Conservation (phyloP, 2,113 vertebrate species). For the Polypterus bichir region DNA sequence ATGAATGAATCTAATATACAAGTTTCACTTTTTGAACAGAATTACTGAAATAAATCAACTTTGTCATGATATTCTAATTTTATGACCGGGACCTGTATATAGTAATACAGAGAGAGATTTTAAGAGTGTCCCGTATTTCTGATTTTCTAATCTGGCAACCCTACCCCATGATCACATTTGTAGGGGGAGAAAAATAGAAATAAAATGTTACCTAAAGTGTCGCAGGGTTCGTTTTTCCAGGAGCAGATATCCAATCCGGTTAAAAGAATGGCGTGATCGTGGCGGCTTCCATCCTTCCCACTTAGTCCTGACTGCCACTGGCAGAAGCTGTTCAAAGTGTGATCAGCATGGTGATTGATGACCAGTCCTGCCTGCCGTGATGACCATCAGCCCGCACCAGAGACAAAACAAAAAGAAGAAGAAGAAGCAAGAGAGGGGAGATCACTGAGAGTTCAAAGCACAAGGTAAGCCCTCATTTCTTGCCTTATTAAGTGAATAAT, state of each 20-base stretch:
- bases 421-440: conserved; percentile 3
- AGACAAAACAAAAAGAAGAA: neutral
- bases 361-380: conserved; percentile 61
- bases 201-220: conserved; percentile 60
- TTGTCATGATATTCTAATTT: too few relatives aligned
- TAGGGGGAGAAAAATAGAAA: too few relatives aligned
- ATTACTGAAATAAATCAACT: too few relatives aligned
- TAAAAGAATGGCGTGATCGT: conserved; percentile 79
- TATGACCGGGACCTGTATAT: too few relatives aligned
- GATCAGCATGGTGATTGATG: conserved; percentile 82
- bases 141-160: too few relatives aligned
- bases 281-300: conserved; percentile 59
- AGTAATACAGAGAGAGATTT: too few relatives aligned
- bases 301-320: conserved; percentile 77
- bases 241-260: conserved; percentile 84
- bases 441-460: conserved; percentile 6
- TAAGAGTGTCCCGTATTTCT: too few relatives aligned
- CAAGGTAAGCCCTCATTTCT: neutral
- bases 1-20: too few relatives aligned
- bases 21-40: too few relatives aligned
- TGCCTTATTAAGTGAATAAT: conserved; percentile 9
- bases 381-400: neutral
- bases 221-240: conserved; percentile 84
- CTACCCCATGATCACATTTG: too few relatives aligned
- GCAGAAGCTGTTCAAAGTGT: conserved; percentile 78